Base-by-base conservation (phyloP, 2,888 invertebrate species). In the Brachylomia viminalis region DNA sequence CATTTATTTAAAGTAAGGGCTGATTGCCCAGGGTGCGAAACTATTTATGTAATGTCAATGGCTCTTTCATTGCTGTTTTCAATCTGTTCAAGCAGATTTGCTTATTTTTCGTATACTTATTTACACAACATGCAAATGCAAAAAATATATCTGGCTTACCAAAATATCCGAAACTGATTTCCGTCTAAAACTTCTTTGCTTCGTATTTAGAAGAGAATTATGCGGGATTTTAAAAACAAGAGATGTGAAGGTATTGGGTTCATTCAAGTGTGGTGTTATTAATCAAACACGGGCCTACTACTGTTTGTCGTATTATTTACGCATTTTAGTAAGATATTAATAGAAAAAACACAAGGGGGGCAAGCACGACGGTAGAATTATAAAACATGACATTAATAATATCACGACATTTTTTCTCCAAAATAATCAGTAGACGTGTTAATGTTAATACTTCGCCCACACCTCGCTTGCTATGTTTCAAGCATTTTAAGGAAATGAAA, bases 191-290 rank as follows among this genome's bases (percentile, higher is more conserved):
- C n/a, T 74, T 65, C 11, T 59, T 52, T 38, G n/a, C 23, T 58
- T 61, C 11, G 13, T n/a, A 45, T 59, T 78, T 6, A 45, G 66
- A 72, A 70, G 65, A 83, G 56, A 69, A 62, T 74, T 74, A 69
- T 47, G 62, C 75, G 15, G 54, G 27, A 64, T 54, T 67, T 72
- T 27, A 81, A 62, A 72, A 62, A 81, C 47, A 73, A 30, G n/a
- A 80, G 61, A n/a, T n/a, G n/a, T 33, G 8, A 64, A 66, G 76
- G 65, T 75, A 58, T 79, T 62, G 52, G 20, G 75, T 84, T 86
- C 85, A 88, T 85, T 82, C 83, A 83, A 88, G 86, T 86, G 83
- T 83, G 84, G 77, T 72, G 62, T 79, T 84, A 78, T 76, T 81
- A 87, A 82, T 81, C 67, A 82, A 73, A 79, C 67, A 65, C 27